Evolutionary conservation across 2,888 invertebrate genomes (phyloP).

Genomic region (Apotomis capreana): DNA sequence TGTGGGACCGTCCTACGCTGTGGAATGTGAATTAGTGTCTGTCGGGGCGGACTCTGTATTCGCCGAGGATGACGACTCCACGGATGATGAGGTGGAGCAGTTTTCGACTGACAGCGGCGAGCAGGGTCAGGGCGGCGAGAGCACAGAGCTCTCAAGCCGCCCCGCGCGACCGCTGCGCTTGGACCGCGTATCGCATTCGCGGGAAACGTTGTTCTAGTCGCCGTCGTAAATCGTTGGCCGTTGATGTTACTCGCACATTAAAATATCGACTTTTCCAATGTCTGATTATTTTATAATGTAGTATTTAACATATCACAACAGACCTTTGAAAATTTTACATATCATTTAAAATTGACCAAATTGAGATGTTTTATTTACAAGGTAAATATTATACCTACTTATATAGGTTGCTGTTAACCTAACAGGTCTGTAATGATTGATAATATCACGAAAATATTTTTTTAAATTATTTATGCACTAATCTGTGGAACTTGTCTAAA

Average conservation of each 20-base stretch:
- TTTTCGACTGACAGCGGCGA: conserved; percentile 92
- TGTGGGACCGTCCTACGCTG: conserved; percentile 86
- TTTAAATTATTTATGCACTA: neutral
- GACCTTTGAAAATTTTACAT: conserved; percentile 61
- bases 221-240: conserved; percentile 54
- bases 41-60: conserved; percentile 92
- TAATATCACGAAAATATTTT: neutral
- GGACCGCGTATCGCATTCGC: conserved; percentile 85
- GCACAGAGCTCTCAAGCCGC: conserved; percentile 74
- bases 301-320: conserved; percentile 67
- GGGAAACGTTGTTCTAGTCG: conserved; percentile 91
- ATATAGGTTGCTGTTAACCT: conserved; percentile 15
- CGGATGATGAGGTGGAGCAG: conserved; percentile 93
- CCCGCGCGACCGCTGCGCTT: conserved; percentile 65
- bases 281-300: conserved; percentile 49
- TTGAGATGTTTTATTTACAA: conserved; percentile 36
- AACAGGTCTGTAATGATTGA: conserved; percentile 1
- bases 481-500: neutral
- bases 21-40: conserved; percentile 88
- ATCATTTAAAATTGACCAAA: conserved; percentile 65
- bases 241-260: conserved; percentile 67
- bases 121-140: conserved; percentile 64
- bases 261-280: conserved; percentile 68
- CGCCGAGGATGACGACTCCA: conserved; percentile 88
- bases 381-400: conserved; percentile 6